Evolutionary conservation across 2,888 invertebrate genomes (phyloP).

Genomic region (Bugula neritina): DNA sequence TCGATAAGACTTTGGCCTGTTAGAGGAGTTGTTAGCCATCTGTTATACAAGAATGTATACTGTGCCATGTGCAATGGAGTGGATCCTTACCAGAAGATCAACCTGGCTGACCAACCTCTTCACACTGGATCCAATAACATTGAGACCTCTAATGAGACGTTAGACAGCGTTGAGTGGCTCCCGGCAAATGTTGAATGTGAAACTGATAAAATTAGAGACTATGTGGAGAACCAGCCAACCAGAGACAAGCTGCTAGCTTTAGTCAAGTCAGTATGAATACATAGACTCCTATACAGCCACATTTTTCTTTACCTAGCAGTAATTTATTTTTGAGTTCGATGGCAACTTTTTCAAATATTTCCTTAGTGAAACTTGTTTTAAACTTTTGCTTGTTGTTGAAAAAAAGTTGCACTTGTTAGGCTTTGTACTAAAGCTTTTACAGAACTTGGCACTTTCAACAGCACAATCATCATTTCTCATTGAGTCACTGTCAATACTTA

Average conservation of each 20-base stretch:
- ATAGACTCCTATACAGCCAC: no score
- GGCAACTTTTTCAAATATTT: not conserved
- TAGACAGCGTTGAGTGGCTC: not conserved
- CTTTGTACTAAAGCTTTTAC: no score
- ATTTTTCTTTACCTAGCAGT: not conserved
- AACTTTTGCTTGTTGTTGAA: no score
- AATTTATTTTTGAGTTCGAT: not conserved
- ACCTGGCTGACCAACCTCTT: not conserved
- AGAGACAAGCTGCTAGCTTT: not conserved
- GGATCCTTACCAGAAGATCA: not conserved
- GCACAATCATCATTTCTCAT: no score
- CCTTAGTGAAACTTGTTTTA: not conserved
- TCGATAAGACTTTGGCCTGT: not conserved
- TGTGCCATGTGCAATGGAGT: not conserved
- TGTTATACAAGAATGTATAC: not conserved
- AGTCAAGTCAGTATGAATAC: not conserved
- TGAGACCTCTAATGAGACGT: no score
- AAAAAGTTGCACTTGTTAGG: not conserved
- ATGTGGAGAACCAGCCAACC: not conserved
- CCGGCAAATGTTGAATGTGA: not conserved
- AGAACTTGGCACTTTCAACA: no score
- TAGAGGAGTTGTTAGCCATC: not conserved
- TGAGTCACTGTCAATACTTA: no score
- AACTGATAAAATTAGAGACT: not conserved
- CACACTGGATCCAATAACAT: not conserved